Percentiles rank a stretch among this genome's conserved stretches.
Conservation (phyloP, 2,797 vertebrate genomes). For the Ambastaia sidthimunki region DNA sequence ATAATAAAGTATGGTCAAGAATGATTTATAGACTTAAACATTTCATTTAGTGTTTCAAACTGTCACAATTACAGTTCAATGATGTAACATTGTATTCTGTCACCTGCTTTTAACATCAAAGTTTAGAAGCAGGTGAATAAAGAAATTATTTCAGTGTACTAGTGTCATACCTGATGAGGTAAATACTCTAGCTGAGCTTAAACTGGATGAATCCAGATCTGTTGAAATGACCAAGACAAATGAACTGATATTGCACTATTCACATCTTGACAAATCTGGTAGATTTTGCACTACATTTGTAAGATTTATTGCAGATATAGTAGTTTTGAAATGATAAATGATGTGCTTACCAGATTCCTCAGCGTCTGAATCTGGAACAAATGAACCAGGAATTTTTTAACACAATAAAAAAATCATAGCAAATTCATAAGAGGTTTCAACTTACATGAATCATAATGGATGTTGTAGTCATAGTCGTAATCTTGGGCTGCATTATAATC, state of each 20-base stretch:
- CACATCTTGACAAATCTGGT: background rate
- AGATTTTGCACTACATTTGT: background rate
- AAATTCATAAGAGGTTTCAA: slow-evolving; percentile 12
- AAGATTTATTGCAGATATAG: background rate
- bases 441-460: slow-evolving; percentile 72
- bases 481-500: slow-evolving; percentile 77
- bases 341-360: slow-evolving; percentile 39
- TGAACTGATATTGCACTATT: background rate
- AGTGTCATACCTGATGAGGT: slow-evolving; percentile 75
- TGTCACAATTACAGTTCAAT: background rate
- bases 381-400: background rate
- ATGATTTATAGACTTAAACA: background rate
- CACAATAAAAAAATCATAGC: background rate
- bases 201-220: slow-evolving; percentile 64
- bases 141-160: background rate
- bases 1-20: background rate
- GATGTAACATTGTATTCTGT: background rate
- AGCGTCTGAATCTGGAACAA: slow-evolving; percentile 43
- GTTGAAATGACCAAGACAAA: slow-evolving; percentile 18
- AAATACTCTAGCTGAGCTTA: slow-evolving; percentile 70
- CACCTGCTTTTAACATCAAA: background rate
- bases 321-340: background rate
- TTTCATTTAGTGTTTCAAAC: background rate
- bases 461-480: slow-evolving; percentile 74
- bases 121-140: background rate